These are phyloP conservation scores for Melanerpes aurifrons DNA, from an alignment of 2,113 vertebrate species.

Conservation along the genomic window DNA sequence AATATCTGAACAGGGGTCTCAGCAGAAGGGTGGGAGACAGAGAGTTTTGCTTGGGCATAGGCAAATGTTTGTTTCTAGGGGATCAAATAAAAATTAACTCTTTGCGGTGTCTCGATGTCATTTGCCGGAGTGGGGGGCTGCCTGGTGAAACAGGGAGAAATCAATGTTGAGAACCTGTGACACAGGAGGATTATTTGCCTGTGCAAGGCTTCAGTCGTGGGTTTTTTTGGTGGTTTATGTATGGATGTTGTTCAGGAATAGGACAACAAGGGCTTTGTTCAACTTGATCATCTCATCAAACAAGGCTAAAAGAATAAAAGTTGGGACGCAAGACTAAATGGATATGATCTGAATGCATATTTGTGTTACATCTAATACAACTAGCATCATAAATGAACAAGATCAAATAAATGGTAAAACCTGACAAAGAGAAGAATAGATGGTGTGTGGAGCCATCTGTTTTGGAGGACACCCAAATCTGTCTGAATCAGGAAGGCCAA, in stretches of 20 bases:
- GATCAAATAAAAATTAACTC: slow-evolving; percentile 63
- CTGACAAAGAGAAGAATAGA: slow-evolving; percentile 99
- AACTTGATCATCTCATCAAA: slow-evolving; percentile 79
- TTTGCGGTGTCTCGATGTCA: slow-evolving; percentile 46
- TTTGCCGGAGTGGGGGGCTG: background rate
- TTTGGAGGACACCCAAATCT: slow-evolving; percentile 98
- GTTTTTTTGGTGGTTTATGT: slow-evolving; percentile 52
- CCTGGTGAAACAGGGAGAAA: background rate
- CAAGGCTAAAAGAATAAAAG: slow-evolving; percentile 79
- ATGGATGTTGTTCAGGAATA: slow-evolving; percentile 52
- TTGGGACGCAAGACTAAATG: slow-evolving; percentile 80
- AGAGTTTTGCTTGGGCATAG: slow-evolving; percentile 43
- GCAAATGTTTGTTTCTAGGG: slow-evolving; percentile 54
- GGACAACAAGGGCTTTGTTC: slow-evolving; percentile 80
- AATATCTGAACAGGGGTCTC: slow-evolving; percentile 62
- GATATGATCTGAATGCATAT: slow-evolving; percentile 87
- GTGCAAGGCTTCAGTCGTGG: slow-evolving; percentile 41
- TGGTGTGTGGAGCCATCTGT: slow-evolving; percentile 98
- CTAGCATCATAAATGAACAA: slow-evolving; percentile 88
- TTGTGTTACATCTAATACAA: slow-evolving; percentile 84
- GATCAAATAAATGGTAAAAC: slow-evolving; percentile 93
- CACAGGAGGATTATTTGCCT: slow-evolving; percentile 31
- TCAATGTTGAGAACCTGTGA: slow-evolving; percentile 42
- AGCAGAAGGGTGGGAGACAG: slow-evolving; percentile 41
- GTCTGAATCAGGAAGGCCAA: slow-evolving; percentile 89